A percentile compares a stretch with the other conserved stretches of the same genome.
Conservation (phyloP, 2,888 invertebrate genomes). For the Leptura quadrifasciata region DNA sequence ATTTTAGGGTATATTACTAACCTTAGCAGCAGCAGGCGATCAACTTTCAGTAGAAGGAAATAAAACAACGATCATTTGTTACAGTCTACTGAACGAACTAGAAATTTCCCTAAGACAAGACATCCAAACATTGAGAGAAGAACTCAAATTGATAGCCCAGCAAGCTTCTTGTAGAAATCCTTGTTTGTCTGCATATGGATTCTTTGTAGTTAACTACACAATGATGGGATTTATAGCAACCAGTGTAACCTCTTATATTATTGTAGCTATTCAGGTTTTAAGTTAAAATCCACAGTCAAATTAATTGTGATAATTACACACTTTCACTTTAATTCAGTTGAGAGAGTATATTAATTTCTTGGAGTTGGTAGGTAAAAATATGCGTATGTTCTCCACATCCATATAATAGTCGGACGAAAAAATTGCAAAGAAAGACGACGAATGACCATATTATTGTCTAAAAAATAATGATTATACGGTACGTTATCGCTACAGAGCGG, state of each 20-base stretch:
- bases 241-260: slow-evolving; percentile 45
- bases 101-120: not conserved
- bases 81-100: slow-evolving; percentile 30
- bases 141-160: slow-evolving; percentile 40
- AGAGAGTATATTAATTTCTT: too few species aligned
- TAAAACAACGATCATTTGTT: slow-evolving; percentile 42
- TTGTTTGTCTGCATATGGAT: slow-evolving; percentile 41
- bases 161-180: slow-evolving; percentile 30
- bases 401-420: too few species aligned
- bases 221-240: slow-evolving; percentile 46
- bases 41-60: slow-evolving; percentile 32
- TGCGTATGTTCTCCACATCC: too few species aligned
- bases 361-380: too few species aligned
- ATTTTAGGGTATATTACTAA: slow-evolving; percentile 39
- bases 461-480: too few species aligned
- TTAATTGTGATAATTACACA: too few species aligned
- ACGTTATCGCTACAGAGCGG: too few species aligned
- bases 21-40: slow-evolving; percentile 40
- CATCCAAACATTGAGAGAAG: slow-evolving; percentile 20
- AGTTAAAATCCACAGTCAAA: not conserved
- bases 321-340: too few species aligned
- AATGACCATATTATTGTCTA: too few species aligned
- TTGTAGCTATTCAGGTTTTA: slow-evolving; percentile 42
- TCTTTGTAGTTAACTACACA: slow-evolving; percentile 41
- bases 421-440: too few species aligned